phyloP scores from a whole-genome alignment of 2,113 vertebrate genomes.

The Odobenus rosmarus region DNA sequence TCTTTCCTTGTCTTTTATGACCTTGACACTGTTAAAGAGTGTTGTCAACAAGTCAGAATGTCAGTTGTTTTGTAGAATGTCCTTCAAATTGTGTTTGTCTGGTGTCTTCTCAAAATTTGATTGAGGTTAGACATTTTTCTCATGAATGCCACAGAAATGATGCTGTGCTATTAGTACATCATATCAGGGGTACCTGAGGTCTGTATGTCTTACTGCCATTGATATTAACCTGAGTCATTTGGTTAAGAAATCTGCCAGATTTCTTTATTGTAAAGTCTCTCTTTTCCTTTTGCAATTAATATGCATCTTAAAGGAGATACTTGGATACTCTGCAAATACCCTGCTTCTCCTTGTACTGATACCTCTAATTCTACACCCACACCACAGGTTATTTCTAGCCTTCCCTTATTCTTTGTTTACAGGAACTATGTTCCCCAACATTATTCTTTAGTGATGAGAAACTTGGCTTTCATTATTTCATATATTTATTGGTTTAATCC shows the following conservation, averaged over 20 bases:
- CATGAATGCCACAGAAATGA: neutral
- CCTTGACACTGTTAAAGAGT: neutral
- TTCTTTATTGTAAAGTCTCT: neutral
- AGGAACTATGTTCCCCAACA: neutral
- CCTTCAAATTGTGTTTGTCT: neutral
- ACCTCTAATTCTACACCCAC: neutral
- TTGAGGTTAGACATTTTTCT: neutral
- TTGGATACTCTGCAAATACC: neutral
- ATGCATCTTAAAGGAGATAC: neutral
- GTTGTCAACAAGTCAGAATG: neutral
- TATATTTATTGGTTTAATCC: neutral
- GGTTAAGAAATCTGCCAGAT: neutral
- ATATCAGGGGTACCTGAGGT: no score
- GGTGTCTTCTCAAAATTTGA: neutral
- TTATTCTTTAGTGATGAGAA: neutral
- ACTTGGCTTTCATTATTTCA: neutral
- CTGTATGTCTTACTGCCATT: neutral
- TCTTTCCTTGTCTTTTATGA: neutral
- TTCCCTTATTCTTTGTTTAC: neutral
- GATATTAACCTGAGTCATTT: neutral
- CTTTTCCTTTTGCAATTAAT: neutral
- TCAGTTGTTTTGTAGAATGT: neutral
- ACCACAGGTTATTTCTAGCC: neutral
- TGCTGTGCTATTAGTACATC: neutral
- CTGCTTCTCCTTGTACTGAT: neutral